Conservation (phyloP, 2,888 invertebrate species). For the Timema podura region DNA sequence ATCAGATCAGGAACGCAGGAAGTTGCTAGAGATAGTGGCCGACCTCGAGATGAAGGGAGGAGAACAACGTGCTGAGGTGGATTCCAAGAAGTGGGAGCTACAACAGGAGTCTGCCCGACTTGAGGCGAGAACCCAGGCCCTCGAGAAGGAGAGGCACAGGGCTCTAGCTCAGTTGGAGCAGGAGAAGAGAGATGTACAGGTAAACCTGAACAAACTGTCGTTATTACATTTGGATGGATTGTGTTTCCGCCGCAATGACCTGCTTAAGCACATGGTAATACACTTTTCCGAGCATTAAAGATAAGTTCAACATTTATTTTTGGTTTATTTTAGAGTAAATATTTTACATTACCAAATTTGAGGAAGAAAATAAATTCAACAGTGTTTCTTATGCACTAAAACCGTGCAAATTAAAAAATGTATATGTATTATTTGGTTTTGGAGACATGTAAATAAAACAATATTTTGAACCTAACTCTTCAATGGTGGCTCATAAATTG, state of each 20-base stretch:
- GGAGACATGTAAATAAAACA: too few relatives aligned
- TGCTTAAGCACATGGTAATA: not conserved
- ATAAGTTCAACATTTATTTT: too few relatives aligned
- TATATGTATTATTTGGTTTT: too few relatives aligned
- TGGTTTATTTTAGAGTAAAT: too few relatives aligned
- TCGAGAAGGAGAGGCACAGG: slow-evolving; percentile 57
- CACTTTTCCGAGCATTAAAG: not conserved
- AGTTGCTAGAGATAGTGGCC: slow-evolving; percentile 51
- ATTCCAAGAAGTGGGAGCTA: slow-evolving; percentile 46
- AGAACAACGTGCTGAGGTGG: slow-evolving; percentile 53
- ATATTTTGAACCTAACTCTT: too few relatives aligned
- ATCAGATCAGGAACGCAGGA: slow-evolving; percentile 54
- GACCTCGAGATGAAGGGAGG: slow-evolving; percentile 55
- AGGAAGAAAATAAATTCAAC: too few relatives aligned
- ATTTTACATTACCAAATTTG: too few relatives aligned
- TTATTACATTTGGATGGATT: slow-evolving; percentile 16
- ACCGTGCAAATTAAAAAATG: too few relatives aligned
- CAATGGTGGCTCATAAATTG: too few relatives aligned
- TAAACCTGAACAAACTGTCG: slow-evolving; percentile 34
- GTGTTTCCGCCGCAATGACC: not conserved
- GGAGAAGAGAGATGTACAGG: slow-evolving; percentile 59
- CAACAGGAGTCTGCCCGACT: slow-evolving; percentile 59
- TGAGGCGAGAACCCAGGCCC: slow-evolving; percentile 57
- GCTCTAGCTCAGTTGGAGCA: slow-evolving; percentile 53
- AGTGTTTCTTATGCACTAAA: too few relatives aligned